Evolutionary conservation across 2,888 invertebrate genomes (phyloP).

Genomic region (Morpho achilles): DNA sequence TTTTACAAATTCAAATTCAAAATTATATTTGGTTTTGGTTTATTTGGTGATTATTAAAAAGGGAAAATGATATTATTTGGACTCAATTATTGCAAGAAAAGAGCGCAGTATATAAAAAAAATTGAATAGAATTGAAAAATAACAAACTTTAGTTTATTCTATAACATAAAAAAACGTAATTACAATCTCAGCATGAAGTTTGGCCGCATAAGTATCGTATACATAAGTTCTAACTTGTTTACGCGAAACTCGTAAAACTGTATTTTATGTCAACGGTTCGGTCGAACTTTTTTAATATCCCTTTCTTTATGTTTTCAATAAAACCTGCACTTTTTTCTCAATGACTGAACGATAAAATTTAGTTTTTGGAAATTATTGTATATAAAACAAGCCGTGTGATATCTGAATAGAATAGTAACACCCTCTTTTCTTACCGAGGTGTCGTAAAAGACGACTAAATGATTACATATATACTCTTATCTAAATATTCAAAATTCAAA

Average conservation of each 20-base stretch:
- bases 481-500: no score
- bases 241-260: slow-evolving; percentile 49
- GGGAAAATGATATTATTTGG: no score
- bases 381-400: no score
- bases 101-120: no score
- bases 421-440: no score
- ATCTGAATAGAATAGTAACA: no score
- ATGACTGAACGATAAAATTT: neutral
- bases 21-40: no score
- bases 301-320: slow-evolving; percentile 41
- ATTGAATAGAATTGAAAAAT: neutral
- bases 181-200: slow-evolving; percentile 29
- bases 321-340: slow-evolving; percentile 22
- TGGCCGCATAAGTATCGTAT: slow-evolving; percentile 25
- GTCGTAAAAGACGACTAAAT: no score
- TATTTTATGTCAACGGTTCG: slow-evolving; percentile 51
- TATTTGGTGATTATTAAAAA: no score
- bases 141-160: neutral
- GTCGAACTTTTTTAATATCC: slow-evolving; percentile 58
- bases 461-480: no score
- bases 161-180: slow-evolving; percentile 18
- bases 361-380: neutral
- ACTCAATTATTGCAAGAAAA: no score
- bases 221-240: slow-evolving; percentile 36
- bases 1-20: no score